Conservation (phyloP, 2,797 vertebrate genomes). For the Ctenosaura bakeri region DNA sequence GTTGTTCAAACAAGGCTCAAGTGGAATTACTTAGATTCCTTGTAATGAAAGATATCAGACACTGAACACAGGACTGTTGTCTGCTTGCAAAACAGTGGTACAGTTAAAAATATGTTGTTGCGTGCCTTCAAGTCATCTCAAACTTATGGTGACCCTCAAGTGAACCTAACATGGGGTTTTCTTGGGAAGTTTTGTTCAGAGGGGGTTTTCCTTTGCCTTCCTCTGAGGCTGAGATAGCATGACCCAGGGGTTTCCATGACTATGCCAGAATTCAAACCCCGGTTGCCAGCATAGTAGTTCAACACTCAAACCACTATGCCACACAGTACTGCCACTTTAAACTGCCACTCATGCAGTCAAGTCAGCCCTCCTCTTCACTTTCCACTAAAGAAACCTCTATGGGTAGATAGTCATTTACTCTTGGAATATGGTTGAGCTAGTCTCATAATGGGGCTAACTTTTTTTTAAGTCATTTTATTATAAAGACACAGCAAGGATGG, state of each 20-base stretch:
- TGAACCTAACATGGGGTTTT: too few species aligned
- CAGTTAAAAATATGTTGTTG: not conserved
- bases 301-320: too few species aligned
- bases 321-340: not conserved
- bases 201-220: too few species aligned
- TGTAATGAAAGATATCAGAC: not conserved
- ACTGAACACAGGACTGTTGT: not conserved
- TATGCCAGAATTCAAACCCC: too few species aligned
- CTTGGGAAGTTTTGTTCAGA: too few species aligned
- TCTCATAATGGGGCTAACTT: not conserved
- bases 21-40: not conserved
- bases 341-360: not conserved
- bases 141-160: too few species aligned
- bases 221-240: too few species aligned
- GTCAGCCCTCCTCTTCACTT: not conserved
- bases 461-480: not conserved
- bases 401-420: not conserved
- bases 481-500: conserved; percentile 12
- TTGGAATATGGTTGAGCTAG: not conserved
- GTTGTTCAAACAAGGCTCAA: not conserved
- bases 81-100: not conserved
- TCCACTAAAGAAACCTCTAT: not conserved
- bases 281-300: too few species aligned
- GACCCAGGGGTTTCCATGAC: too few species aligned
- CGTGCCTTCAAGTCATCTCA: too few species aligned